These are phyloP conservation scores for Amaurobius ferox DNA, from an alignment of 2,888 invertebrate genomes.

Conservation along the genomic window DNA sequence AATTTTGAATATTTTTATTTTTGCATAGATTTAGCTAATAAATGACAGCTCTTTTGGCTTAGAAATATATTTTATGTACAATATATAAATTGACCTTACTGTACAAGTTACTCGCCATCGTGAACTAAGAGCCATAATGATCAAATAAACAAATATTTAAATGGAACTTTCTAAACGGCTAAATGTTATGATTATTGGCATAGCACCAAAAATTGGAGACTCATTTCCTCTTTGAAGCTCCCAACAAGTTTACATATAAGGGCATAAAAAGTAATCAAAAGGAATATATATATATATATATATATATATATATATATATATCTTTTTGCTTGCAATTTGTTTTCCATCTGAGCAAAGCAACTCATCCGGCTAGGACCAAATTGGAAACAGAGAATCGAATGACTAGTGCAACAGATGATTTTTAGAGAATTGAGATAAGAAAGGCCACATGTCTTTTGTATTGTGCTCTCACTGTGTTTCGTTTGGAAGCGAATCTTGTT, in stretches of 20 bases:
- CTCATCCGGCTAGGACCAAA: slow-evolving; percentile 30
- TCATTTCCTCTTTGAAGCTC: slow-evolving; percentile 29
- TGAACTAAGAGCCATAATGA: slow-evolving; percentile 44
- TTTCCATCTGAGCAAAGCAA: slow-evolving; percentile 70
- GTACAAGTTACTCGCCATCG: slow-evolving; percentile 33
- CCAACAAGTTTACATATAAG: slow-evolving; percentile 19
- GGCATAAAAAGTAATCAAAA: slow-evolving; percentile 57
- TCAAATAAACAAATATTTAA: slow-evolving; percentile 43
- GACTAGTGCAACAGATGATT: slow-evolving; percentile 59
- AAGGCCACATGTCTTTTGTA: slow-evolving; percentile 66
- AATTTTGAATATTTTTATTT: slow-evolving; percentile 19
- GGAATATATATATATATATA: slow-evolving; percentile 13
- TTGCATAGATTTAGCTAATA: slow-evolving; percentile 53
- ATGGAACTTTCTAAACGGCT: slow-evolving; percentile 45
- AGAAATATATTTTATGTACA: slow-evolving; percentile 66
- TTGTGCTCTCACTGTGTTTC: slow-evolving; percentile 71
- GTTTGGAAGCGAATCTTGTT: slow-evolving; percentile 65
- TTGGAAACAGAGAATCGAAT: slow-evolving; percentile 38
- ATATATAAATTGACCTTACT: slow-evolving; percentile 65
- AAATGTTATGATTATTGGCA: slow-evolving; percentile 61
- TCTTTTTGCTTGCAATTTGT: slow-evolving; percentile 33
- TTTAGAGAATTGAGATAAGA: slow-evolving; percentile 43
- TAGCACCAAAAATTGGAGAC: slow-evolving; percentile 66
- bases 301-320: slow-evolving; percentile 12
- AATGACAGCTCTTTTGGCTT: slow-evolving; percentile 40